Evolutionary conservation across 2,113 vertebrate genomes (phyloP), one percentile per base, ranked within the genome.

Genomic region (Pachyramphus minor): DNA sequence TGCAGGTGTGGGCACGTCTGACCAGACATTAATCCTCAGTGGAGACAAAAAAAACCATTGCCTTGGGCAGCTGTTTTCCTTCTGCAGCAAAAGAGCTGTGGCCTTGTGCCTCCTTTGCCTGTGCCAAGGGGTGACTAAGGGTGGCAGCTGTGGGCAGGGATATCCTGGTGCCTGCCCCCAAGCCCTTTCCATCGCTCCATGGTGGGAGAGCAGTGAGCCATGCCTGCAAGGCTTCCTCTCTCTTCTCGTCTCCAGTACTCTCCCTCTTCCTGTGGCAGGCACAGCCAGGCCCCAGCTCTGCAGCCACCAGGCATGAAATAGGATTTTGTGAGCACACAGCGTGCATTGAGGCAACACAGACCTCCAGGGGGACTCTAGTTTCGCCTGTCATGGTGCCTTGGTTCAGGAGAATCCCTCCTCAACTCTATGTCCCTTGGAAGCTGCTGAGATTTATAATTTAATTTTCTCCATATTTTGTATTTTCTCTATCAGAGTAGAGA

Each of bases 331-430:
- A 27, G 35, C 42, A 24, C 47, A 35, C 20, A 11, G 37, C 14
- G 14, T 58, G 33, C 55, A 33, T 44, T 44, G 35, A 82, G 58
- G 27, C 31, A 90, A 64, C 14, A 42, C 22, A 64, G 63, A 23
- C 21, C 9, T 66, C 37, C 31, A 30, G 44, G 59, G 11, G 45
- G 31, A 31, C 10, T 19, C 22, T 35, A 30, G 27, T 41, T 42
- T 42, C 68, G 28, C 45, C 31, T 0, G 1, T 24, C 28, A 10
- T 17, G 12, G 27, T 56, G 47, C 41, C 33, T 73, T 0, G 1
- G 14, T 21, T 56, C 25, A 41, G 27, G n/a, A 62, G 58, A 76
- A 33, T 21, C 37, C 14, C 23, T 60, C 17, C 22, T 27, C 49
- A 63, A 7, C 4, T 8, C 6, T 20, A 28, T 11, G 31, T 50